Conservation (phyloP, 2,113 vertebrate species). For the Vulpes vulpes region DNA sequence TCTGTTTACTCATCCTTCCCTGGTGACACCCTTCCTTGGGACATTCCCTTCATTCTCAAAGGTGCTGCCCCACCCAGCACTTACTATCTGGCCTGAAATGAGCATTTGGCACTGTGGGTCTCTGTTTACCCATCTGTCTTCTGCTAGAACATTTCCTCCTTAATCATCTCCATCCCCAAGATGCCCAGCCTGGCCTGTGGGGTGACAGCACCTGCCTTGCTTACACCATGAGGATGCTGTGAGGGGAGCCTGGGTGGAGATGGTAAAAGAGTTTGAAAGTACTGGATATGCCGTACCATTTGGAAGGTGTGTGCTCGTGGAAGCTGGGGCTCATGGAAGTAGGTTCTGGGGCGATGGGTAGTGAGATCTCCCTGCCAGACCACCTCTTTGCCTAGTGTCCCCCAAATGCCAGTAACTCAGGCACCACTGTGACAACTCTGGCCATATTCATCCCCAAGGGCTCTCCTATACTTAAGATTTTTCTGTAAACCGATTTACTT, state of each 20-base stretch:
- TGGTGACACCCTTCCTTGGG: background rate
- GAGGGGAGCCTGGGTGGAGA: accelerated
- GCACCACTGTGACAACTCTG: background rate
- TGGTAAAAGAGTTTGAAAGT: accelerated
- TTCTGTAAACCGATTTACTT: background rate
- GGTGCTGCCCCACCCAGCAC: background rate
- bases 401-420: background rate
- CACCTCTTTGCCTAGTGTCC: too few species aligned
- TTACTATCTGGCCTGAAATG: background rate
- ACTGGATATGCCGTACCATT: accelerated
- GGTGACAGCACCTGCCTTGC: background rate
- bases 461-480: background rate
- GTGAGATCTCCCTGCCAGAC: background rate
- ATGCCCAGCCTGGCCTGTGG: background rate
- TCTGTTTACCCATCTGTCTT: background rate
- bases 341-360: background rate
- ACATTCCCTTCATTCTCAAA: background rate
- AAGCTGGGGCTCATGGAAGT: background rate
- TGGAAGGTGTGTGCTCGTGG: background rate
- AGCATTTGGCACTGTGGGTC: background rate
- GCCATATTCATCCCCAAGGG: background rate
- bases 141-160: background rate
- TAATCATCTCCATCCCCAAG: background rate
- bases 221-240: background rate
- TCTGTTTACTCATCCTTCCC: background rate